phyloP scores from a whole-genome alignment of 1,140 invertebrate species.

The Aphelenchoides avenae region DNA sequence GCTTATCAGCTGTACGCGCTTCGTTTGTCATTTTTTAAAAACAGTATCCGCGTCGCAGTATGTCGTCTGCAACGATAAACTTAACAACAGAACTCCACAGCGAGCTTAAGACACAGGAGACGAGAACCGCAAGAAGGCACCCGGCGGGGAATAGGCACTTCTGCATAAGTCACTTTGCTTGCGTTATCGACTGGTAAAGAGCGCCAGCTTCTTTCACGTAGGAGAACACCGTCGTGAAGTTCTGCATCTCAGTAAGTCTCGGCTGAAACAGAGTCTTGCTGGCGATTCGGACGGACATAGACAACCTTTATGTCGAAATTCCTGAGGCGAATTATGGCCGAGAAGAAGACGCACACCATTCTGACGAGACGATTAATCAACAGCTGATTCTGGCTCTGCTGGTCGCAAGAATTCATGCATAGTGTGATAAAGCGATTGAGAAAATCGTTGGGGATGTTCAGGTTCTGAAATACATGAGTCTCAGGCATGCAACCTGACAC shows the following conservation, averaged over 20 bases:
- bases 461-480: constrained; percentile 1
- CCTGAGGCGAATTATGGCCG: constrained; percentile 18
- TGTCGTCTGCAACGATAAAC: neutral
- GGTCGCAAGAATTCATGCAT: constrained; percentile 24
- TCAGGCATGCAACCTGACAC: neutral
- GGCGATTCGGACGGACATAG: too few species aligned
- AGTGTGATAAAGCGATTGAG: constrained; percentile 26
- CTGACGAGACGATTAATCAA: constrained; percentile 30
- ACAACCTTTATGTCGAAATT: constrained; percentile 38
- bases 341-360: constrained; percentile 35
- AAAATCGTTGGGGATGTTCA: constrained; percentile 24
- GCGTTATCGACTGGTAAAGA: constrained; percentile 16
- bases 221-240: constrained; percentile 22
- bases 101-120: too few species aligned
- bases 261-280: constrained; percentile 9
- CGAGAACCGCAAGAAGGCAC: too few species aligned
- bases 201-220: constrained; percentile 20
- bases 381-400: constrained; percentile 20
- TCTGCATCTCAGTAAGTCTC: constrained; percentile 18
- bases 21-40: too few species aligned
- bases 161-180: constrained; percentile 14
- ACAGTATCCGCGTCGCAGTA: too few species aligned
- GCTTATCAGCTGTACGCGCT: too few species aligned
- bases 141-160: too few species aligned
- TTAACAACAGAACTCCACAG: too few species aligned